Conservation (phyloP, 2,797 vertebrate species). For the Lutjanus campechanus region DNA sequence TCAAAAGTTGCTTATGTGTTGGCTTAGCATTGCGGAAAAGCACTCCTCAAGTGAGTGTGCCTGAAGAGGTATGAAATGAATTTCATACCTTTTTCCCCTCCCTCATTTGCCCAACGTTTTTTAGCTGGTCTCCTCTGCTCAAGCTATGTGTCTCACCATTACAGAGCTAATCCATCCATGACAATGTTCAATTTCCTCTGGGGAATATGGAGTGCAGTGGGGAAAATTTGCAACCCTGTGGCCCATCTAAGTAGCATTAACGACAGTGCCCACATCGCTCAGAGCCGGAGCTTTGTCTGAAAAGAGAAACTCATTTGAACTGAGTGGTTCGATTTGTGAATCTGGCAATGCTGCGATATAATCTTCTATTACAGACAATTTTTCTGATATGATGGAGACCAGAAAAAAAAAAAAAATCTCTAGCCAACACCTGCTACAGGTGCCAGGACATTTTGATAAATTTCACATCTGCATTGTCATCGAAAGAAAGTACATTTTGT, state of each 20-base stretch:
- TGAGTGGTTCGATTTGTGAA: slow-evolving; percentile 54
- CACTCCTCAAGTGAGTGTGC: slow-evolving; percentile 86
- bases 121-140: slow-evolving; percentile 92
- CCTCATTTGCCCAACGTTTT: slow-evolving; percentile 94
- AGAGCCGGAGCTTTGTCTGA: slow-evolving; percentile 62
- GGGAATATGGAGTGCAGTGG: slow-evolving; percentile 90
- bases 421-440: slow-evolving; percentile 25
- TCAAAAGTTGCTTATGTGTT: slow-evolving; percentile 75
- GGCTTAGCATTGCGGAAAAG: slow-evolving; percentile 65
- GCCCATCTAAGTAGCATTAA: slow-evolving; percentile 80
- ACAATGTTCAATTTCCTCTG: slow-evolving; percentile 99
- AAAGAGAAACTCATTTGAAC: slow-evolving; percentile 61
- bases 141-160: slow-evolving; percentile 98
- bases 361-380: slow-evolving; percentile 51
- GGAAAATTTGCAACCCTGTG: slow-evolving; percentile 77
- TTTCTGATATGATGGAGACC: slow-evolving; percentile 36
- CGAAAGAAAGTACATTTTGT: slow-evolving; percentile 34
- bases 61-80: slow-evolving; percentile 99
- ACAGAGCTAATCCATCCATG: slow-evolving; percentile 99
- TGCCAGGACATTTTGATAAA: slow-evolving; percentile 18
- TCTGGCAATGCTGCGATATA: slow-evolving; percentile 56
- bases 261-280: slow-evolving; percentile 60
- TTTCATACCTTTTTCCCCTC: slow-evolving; percentile 90
- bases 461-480: slow-evolving; percentile 26
- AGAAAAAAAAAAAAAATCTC: slow-evolving; percentile 20